Conservation (phyloP, 2,888 invertebrate species). For the Creontiades dilutus region DNA sequence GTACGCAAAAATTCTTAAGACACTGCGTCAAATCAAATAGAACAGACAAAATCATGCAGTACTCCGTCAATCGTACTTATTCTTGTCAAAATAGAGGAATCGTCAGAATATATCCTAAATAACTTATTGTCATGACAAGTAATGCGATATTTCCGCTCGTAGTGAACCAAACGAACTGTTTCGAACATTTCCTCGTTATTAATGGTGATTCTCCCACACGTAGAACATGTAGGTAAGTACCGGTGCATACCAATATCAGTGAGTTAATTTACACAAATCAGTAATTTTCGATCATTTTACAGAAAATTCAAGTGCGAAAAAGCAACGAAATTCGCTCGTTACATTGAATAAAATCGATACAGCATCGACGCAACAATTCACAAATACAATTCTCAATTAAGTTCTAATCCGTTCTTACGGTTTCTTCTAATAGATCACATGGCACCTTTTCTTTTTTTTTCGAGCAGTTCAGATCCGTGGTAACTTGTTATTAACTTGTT, state of each 20-base stretch:
- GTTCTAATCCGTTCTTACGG: background rate
- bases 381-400: background rate
- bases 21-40: too few relatives aligned
- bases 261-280: background rate
- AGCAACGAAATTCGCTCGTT: background rate
- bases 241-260: background rate
- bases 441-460: conserved; percentile 61
- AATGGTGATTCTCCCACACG: too few relatives aligned
- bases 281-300: background rate
- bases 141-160: too few relatives aligned
- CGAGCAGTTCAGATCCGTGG: conserved; percentile 60
- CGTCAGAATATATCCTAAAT: too few relatives aligned
- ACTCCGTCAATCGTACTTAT: too few relatives aligned
- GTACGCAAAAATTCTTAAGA: too few relatives aligned
- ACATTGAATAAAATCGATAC: background rate
- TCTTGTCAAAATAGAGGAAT: too few relatives aligned
- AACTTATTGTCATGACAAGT: too few relatives aligned
- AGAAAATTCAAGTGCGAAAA: background rate
- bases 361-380: background rate
- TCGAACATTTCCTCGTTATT: too few relatives aligned
- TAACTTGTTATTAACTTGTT: conserved; percentile 50
- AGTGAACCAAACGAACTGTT: too few relatives aligned
- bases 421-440: conserved; percentile 29
- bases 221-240: too few relatives aligned
- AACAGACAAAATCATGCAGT: too few relatives aligned